Evolutionary conservation across 2,888 invertebrate species (phyloP), one percentile per base, ranked within the genome.

Genomic region (Schizotus pectinicornis): DNA sequence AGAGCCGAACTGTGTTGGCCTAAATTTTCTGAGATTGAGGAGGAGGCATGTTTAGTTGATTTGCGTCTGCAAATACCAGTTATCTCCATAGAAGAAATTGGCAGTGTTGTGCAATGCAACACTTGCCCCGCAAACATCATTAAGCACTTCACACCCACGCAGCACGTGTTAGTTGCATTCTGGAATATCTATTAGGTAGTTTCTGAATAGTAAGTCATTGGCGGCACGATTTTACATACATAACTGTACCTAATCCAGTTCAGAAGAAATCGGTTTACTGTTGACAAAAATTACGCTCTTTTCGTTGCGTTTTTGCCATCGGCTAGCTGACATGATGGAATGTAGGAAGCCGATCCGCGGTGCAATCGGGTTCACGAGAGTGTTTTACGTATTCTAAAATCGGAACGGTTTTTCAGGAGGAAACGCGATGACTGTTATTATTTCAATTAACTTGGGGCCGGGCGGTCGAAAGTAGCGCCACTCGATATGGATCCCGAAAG

Each of bases 261-360:
- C 62, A 56, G 55, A 56, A 51, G 53, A 43, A 56, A 65, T 61
- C 65, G 61, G 63, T 63, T 62, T 61, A 61, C 50, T 59, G 64
- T 67, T 69, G 70, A 70, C 71, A 72, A 73, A 74, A 74, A 73
- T 74, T 69, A 67, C 22, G 5, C 62, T 68, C 63, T 68, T 70
- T 70, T 67, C 63, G 63, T 66, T 33, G 52, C 59, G 61, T 67
- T 72, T 67, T 71, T 67, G 66, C 68, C 59, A 63, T 48, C 53
- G 67, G 65, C 65, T 59, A 58, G 58, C 59, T 69, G 70, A 74
- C 74, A 73, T 71, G 74, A 71, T 61, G 74, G 74, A 74, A 74
- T 75, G 72, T 69, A 72, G 73, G 73, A 74, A 74, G 74, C 60
- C 38, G 38, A 36, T 39, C 9, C 11, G 14, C 7, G 14, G 14